Conservation (phyloP, 1,140 invertebrate species). For the Magallana ariakensis region DNA sequence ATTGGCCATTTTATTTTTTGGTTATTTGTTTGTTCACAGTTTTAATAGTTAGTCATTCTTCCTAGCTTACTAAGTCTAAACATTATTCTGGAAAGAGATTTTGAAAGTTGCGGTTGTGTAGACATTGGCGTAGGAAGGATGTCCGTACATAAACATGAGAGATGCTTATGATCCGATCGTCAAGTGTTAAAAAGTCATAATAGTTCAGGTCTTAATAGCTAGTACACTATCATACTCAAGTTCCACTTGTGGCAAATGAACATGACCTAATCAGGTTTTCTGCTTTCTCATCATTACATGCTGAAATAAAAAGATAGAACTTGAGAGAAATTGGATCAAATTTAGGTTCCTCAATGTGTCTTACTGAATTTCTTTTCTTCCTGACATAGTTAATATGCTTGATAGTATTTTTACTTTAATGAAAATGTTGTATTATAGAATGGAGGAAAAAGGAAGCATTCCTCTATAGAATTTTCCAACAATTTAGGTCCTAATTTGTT, state of each 20-base stretch:
- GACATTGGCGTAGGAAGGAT: conserved; percentile 10
- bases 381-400: no score
- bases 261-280: neutral
- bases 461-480: neutral
- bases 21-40: no score
- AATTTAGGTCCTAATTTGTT: neutral
- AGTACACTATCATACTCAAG: neutral
- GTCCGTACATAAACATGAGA: neutral
- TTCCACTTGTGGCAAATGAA: neutral
- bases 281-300: neutral
- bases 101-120: neutral
- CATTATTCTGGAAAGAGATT: neutral
- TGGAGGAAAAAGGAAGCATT: conserved; percentile 16
- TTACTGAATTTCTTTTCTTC: no score
- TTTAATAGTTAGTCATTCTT: no score
- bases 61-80: no score
- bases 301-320: no score
- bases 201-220: neutral
- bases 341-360: no score
- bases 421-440: neutral
- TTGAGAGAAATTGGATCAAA: no score
- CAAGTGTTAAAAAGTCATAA: conserved; percentile 16
- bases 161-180: conserved; percentile 8
- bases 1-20: no score
- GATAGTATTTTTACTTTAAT: neutral